Evolutionary conservation across 2,888 invertebrate species (phyloP).

Genomic region (Orthosia gothica): DNA sequence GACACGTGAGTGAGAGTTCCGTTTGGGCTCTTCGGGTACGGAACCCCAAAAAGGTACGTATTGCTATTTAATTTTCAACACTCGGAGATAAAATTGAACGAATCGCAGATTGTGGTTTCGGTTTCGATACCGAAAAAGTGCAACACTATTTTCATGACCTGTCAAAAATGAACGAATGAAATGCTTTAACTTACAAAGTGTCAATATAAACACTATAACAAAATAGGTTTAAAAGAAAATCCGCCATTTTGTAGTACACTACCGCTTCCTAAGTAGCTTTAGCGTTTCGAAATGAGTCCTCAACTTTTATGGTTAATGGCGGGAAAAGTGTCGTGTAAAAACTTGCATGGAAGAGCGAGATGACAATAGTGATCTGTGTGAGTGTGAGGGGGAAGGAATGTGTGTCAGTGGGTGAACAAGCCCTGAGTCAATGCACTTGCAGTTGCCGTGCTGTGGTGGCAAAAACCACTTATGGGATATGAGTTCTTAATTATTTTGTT

Average conservation of each 20-base stretch:
- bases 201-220: conserved; percentile 9
- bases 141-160: conserved; percentile 14
- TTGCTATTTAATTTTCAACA: not conserved
- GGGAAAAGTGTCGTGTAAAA: conserved; percentile 85
- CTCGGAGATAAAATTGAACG: not conserved
- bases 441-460: conserved; percentile 47
- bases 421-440: conserved; percentile 85
- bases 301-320: conserved; percentile 83
- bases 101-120: not conserved
- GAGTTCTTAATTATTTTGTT: conserved; percentile 55
- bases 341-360: conserved; percentile 76
- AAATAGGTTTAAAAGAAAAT: conserved; percentile 24
- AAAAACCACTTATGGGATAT: conserved; percentile 57
- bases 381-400: conserved; percentile 78
- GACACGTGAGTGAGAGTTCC: no score
- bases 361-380: conserved; percentile 49
- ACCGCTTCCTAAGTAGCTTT: conserved; percentile 64
- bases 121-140: not conserved
- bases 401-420: conserved; percentile 87
- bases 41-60: not conserved
- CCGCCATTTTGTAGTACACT: conserved; percentile 62
- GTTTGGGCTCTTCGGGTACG: no score
- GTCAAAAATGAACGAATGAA: not conserved
- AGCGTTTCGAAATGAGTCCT: conserved; percentile 80
- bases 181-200: not conserved